Evolutionary conservation across 1,140 invertebrate species (phyloP).

Genomic region (Heliconius hewitsoni): DNA sequence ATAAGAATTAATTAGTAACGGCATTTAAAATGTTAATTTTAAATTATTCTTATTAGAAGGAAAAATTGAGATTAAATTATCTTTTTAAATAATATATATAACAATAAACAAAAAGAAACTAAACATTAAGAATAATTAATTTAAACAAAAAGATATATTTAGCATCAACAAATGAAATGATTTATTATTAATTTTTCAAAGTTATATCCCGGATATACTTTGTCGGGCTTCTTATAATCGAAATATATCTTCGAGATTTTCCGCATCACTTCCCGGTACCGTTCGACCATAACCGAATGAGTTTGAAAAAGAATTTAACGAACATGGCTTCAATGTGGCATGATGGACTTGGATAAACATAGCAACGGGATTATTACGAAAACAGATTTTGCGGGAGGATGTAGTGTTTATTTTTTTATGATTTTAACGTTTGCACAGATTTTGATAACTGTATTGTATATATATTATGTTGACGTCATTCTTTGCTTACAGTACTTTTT

Average conservation of each 20-base stretch:
- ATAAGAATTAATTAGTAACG: background rate
- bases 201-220: slow-evolving; percentile 19
- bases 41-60: background rate
- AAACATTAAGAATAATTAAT: too few relatives aligned
- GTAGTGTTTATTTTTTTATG: background rate
- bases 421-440: background rate
- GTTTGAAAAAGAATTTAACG: slow-evolving; percentile 9
- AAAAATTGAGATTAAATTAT: too few relatives aligned
- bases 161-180: too few relatives aligned
- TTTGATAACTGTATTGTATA: background rate
- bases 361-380: background rate
- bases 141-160: too few relatives aligned
- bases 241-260: slow-evolving; percentile 23
- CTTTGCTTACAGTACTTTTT: background rate
- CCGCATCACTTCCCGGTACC: slow-evolving; percentile 30
- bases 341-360: background rate
- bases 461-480: background rate
- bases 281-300: slow-evolving; percentile 14
- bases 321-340: slow-evolving; percentile 3
- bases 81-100: too few relatives aligned
- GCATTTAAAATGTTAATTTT: background rate
- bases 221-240: slow-evolving; percentile 13
- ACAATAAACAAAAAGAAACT: too few relatives aligned
- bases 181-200: background rate
- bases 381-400: slow-evolving; percentile 1